Base-by-base conservation (phyloP, 2,113 vertebrate genomes). In the Osmerus eperlanus region DNA sequence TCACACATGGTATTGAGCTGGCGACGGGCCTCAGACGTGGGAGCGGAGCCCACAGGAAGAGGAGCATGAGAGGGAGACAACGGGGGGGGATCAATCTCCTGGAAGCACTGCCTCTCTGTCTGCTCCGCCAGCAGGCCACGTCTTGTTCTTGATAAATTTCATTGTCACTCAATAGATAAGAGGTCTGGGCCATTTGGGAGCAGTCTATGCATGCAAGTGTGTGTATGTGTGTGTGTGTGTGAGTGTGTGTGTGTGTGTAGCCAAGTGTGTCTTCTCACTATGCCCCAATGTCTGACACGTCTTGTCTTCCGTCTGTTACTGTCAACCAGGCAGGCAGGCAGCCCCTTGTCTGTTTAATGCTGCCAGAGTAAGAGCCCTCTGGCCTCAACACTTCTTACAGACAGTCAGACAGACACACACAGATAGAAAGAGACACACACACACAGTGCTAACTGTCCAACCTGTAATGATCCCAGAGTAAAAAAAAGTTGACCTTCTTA, bases 361-460 rank as follows among this genome's bases (percentile, higher is more conserved):
- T 64, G 62, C 21, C 62, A 64, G 29, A 25, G 62, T 64, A 19
- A 32, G 15, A 25, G 25, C 15, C 62, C 62, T 28, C 12, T 64
- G n/a, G 54, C n/a, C 15, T 5, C 54, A 15, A 5, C 54, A 56
- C n/a, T 15, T 56, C 54, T 56, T 15, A 62, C 60, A 23, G 19
- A 62, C 60, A 62, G 19, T 23, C 60, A 62, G 3, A 62, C 60
- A 62, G 8, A 28, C 18, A 61, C 59, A 61, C n/a, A 61, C 62
- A 32, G 14, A 64, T n/a, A 64, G 15, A 16, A 15, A 64, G 15
- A 64, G 2, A 29, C 28, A 4, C 19, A 25, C 19, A 62, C 59
- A 5, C 23, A 54, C 68, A 59, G 64, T 61, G 36, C 56, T 36
- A 13, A 67, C 68, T 65, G 63, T 28, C 16, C 55, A 56, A 56